Base-by-base conservation (phyloP, 2,888 invertebrate species). In the Dolichopus griseipennis region DNA sequence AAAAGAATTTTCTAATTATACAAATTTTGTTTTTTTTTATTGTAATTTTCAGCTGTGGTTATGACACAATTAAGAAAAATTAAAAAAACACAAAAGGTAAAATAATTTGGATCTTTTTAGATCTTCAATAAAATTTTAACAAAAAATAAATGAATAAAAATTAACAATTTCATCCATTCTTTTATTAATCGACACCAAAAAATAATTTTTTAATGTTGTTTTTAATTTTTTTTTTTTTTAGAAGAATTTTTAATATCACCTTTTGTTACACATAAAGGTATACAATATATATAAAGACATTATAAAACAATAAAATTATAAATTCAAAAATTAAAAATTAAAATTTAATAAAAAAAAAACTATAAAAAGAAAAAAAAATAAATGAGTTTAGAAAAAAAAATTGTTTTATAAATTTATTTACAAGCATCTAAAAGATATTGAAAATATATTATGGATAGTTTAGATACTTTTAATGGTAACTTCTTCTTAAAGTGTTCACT, bases 251-350 rank as follows among this genome's bases (percentile, higher is more conserved):
- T 27, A 27, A 27, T 41, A 15, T 18, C n/a, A 52, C 52, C 52
- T 52, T 52, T 52, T 52, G 52, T 52, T 52, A 15, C 52, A 52
- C 6, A n/a, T 52, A 52, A 7, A 52, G 18, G 18, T 7, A 6
- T 52, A 52, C 18, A 52, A 12, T 4, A 18, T 52, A 18, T 52
- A 52, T 52, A n/a, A 52, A 52, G 52, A 52, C n/a, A 52, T 52
- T 52, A 52, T 52, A 52, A 52, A 52, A 52, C 52, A 52, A 52
- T 52, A 52, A 52, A 52, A 52, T 52, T 52, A 52, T 52, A 52
- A 52, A 52, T 52, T 52, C 52, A 52, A 52, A 52, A 52, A 52
- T 52, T 52, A 52, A n/a, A 12, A 52, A 52, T 12, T 10, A 10
- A 7, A 15, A 43, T 10, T 10, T 43, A 2, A 18, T 52, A 52